A percentile compares a stretch with the other conserved stretches of the same genome.
Evolutionary conservation across 2,797 vertebrate genomes (phyloP).

Genomic region (Natrix natrix): DNA sequence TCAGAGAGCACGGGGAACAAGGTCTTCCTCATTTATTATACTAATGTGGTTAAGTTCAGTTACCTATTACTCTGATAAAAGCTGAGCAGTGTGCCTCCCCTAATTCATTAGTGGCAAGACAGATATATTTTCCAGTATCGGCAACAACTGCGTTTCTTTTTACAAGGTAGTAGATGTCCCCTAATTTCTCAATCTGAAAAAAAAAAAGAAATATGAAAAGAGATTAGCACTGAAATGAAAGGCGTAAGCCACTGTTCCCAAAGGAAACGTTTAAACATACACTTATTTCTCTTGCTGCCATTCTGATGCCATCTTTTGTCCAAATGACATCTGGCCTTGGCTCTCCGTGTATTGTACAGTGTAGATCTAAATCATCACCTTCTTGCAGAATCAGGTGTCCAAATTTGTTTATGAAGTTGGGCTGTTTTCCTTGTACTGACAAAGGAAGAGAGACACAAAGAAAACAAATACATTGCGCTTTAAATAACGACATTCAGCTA

Average conservation of each 20-base stretch:
- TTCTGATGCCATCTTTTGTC: conserved; percentile 54
- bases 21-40: conserved; percentile 13
- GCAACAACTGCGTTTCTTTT: conserved; percentile 59
- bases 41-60: conserved; percentile 13
- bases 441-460: not conserved
- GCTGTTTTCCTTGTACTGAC: conserved; percentile 53
- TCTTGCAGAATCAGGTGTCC: conserved; percentile 52
- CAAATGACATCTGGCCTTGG: conserved; percentile 56
- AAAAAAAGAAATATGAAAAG: conserved; percentile 44
- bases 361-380: conserved; percentile 63
- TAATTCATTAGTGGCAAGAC: conserved; percentile 59
- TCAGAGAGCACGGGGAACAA: conserved; percentile 19
- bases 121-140: conserved; percentile 60
- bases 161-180: conserved; percentile 61
- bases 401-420: conserved; percentile 55
- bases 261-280: conserved; percentile 43
- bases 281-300: conserved; percentile 34
- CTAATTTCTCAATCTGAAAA: conserved; percentile 62
- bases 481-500: not conserved
- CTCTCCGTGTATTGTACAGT: conserved; percentile 50
- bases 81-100: conserved; percentile 59
- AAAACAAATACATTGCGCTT: conserved; percentile 33
- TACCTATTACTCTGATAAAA: conserved; percentile 59
- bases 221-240: conserved; percentile 9
- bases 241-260: conserved; percentile 16